Conservation (phyloP, 2,113 vertebrate species). For the Orthonyx spaldingii region DNA sequence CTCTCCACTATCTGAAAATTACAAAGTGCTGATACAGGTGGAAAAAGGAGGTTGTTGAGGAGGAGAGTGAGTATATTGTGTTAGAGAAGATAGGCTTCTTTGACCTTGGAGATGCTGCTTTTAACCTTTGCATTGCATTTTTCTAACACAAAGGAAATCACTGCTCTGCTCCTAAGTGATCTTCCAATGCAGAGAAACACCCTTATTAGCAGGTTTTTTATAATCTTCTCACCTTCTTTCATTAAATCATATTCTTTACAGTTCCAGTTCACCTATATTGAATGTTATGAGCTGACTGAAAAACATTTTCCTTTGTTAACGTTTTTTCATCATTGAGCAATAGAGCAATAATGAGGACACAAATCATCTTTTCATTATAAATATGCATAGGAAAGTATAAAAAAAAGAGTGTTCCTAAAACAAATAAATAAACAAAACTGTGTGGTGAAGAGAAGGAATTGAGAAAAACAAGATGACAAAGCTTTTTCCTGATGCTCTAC, state of each 20-base stretch:
- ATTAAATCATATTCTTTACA: conserved; percentile 64
- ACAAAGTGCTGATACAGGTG: not conserved
- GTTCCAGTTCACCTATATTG: conserved; percentile 65
- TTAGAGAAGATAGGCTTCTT: conserved; percentile 16
- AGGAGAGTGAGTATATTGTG: not conserved
- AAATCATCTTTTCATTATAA: conserved; percentile 67
- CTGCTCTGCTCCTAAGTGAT: conserved; percentile 43
- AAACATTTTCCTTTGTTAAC: conserved; percentile 69
- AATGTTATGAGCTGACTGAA: conserved; percentile 68
- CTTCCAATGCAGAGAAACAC: conserved; percentile 58
- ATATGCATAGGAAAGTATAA: conserved; percentile 31
- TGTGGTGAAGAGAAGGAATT: not conserved
- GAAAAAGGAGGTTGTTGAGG: not conserved
- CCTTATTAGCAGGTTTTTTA: conserved; percentile 59
- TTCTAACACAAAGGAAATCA: conserved; percentile 50
- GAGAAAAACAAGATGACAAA: conserved; percentile 61
- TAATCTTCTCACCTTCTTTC: conserved; percentile 73
- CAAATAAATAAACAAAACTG: conserved; percentile 57
- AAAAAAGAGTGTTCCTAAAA: conserved; percentile 17
- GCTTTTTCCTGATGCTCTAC: conserved; percentile 53
- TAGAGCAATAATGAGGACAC: conserved; percentile 68
- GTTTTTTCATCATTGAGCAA: conserved; percentile 58
- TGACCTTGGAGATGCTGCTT: conserved; percentile 45
- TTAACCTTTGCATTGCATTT: conserved; percentile 11
- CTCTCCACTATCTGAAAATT: not conserved